Conservation (phyloP, 1,140 invertebrate species). For the Drosophila auraria region DNA sequence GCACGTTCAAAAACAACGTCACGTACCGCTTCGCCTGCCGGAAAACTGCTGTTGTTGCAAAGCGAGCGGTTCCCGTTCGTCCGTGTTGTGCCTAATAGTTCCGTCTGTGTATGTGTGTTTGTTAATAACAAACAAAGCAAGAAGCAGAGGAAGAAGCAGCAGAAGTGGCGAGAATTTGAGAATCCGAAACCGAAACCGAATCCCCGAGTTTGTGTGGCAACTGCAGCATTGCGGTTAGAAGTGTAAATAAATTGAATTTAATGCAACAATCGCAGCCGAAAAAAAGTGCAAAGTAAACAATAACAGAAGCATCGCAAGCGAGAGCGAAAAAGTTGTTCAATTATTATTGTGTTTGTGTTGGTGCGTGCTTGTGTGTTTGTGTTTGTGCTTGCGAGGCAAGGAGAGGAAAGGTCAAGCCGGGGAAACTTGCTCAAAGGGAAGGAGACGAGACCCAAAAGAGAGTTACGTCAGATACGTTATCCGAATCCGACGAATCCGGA, state of each 20-base stretch:
- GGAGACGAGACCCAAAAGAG: conserved; percentile 6
- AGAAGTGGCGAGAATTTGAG: conserved; percentile 25
- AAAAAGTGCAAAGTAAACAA: conserved; percentile 70
- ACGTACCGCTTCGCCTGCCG: not conserved
- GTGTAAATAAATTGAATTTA: conserved; percentile 60
- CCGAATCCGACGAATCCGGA: not conserved
- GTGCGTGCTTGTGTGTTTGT: conserved; percentile 21
- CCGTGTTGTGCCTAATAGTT: conserved; percentile 9
- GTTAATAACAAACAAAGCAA: conserved; percentile 30
- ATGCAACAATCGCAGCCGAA: conserved; percentile 42
- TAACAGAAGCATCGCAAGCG: conserved; percentile 37
- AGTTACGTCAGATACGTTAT: conserved; percentile 45
- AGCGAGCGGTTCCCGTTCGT: conserved; percentile 17
- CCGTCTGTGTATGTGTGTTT: not conserved
- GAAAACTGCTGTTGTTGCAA: conserved; percentile 8
- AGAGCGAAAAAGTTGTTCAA: conserved; percentile 56
- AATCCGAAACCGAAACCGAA: conserved; percentile 14
- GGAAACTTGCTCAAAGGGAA: conserved; percentile 62
- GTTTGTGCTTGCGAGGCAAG: conserved; percentile 15
- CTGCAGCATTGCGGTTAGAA: conserved; percentile 40
- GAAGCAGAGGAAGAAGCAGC: conserved; percentile 18
- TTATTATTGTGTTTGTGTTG: conserved; percentile 29
- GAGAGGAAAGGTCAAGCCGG: conserved; percentile 71
- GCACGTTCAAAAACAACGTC: not conserved
- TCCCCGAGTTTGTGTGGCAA: conserved; percentile 41